A percentile compares a stretch with the other conserved stretches of the same genome.
Evolutionary conservation across 1,140 invertebrate genomes (phyloP).

Genomic region (Homalodisca vitripennis): DNA sequence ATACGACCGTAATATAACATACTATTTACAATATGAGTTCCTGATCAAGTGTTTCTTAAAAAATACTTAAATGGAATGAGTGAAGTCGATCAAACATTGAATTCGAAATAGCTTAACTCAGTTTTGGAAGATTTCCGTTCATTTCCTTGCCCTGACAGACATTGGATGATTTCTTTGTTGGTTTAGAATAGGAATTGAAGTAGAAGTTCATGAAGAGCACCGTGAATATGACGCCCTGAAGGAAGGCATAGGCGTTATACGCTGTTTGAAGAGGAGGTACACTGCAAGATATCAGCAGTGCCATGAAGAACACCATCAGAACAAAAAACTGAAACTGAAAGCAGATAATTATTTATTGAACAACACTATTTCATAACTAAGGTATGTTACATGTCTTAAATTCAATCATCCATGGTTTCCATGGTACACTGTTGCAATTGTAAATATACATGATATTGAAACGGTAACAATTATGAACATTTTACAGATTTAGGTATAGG

Average conservation of each 20-base stretch:
- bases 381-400: background rate
- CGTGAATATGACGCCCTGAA: conserved; percentile 33
- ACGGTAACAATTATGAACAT: background rate
- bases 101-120: too few relatives aligned
- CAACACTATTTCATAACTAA: background rate
- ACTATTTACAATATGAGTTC: too few relatives aligned
- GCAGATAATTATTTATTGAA: background rate
- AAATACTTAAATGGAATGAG: too few relatives aligned
- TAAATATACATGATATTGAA: background rate
- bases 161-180: background rate
- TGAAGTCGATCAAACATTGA: too few relatives aligned
- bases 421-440: background rate
- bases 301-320: conserved; percentile 25
- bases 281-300: conserved; percentile 30
- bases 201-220: conserved; percentile 37
- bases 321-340: conserved; percentile 37
- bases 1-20: too few relatives aligned
- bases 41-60: too few relatives aligned
- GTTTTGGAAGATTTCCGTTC: too few relatives aligned
- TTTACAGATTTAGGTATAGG: background rate
- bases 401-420: background rate
- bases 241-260: conserved; percentile 30
- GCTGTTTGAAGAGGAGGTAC: conserved; percentile 25
- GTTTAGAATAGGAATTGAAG: conserved; percentile 32
- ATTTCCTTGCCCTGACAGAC: too few relatives aligned